Evolutionary conservation across 2,888 invertebrate genomes (phyloP).

Genomic region (Trissoscelio sp.): DNA sequence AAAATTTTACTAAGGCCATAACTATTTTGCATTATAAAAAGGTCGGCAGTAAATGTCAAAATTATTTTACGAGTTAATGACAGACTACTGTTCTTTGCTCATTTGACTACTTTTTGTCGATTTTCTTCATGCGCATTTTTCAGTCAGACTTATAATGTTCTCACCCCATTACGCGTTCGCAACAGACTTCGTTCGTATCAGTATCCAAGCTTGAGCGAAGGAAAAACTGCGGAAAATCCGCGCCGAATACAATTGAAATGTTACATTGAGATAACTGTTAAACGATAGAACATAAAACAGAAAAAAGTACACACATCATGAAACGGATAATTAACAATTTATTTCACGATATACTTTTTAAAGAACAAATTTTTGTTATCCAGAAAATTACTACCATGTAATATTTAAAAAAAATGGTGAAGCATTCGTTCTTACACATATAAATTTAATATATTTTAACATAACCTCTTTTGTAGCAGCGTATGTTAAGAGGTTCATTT

Average conservation of each 20-base stretch:
- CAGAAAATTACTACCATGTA: too few relatives aligned
- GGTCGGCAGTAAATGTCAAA: neutral
- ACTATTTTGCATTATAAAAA: neutral
- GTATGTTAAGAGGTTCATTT: constrained; percentile 18
- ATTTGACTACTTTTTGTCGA: neutral
- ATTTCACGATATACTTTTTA: too few relatives aligned
- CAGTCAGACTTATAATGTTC: constrained; percentile 17
- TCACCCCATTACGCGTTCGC: constrained; percentile 5
- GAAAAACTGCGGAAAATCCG: constrained; percentile 24
- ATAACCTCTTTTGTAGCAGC: constrained; percentile 24
- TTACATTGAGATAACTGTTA: constrained; percentile 2
- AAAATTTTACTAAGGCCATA: constrained; percentile 20
- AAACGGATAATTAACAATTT: too few relatives aligned
- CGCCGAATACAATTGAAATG: constrained; percentile 16
- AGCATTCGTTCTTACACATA: too few relatives aligned
- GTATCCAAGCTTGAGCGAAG: neutral
- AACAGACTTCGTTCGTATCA: constrained; percentile 1
- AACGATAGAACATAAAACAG: neutral
- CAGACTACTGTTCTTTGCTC: neutral
- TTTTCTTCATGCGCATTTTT: constrained; percentile 30
- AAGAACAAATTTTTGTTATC: too few relatives aligned
- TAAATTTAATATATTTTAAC: constrained; percentile 25
- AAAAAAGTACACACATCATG: too few relatives aligned
- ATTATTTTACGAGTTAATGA: neutral
- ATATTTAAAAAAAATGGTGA: too few relatives aligned